Evolutionary conservation across 2,888 invertebrate species (phyloP).

Genomic region (Pyrgus malvae): DNA sequence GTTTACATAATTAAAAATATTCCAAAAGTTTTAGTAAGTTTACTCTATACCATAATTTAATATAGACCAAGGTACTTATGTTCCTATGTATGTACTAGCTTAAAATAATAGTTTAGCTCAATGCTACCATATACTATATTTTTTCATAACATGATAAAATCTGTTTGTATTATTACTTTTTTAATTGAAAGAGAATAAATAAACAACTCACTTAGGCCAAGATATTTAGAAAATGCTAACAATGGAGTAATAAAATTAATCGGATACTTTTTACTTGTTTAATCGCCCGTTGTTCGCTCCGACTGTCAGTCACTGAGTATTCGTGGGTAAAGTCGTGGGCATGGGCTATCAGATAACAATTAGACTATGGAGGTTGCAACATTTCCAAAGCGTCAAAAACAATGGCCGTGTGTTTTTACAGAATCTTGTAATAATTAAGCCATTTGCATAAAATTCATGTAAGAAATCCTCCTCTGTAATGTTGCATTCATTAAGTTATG

Average conservation of each 20-base stretch:
- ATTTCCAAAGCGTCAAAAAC: constrained; percentile 23
- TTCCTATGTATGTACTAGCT: too few species aligned
- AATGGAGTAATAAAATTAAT: neutral
- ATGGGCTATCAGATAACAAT: constrained; percentile 17
- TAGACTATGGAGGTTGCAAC: constrained; percentile 13
- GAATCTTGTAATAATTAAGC: constrained; percentile 20
- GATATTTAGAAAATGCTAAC: neutral
- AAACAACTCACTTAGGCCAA: neutral
- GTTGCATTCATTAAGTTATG: constrained; percentile 3
- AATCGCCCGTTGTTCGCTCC: neutral
- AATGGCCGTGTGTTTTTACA: constrained; percentile 21
- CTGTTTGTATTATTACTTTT: too few species aligned
- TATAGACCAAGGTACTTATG: too few species aligned
- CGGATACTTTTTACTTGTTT: constrained; percentile 1
- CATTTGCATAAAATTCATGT: constrained; percentile 23
- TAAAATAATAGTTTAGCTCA: too few species aligned
- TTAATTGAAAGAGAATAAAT: too few species aligned
- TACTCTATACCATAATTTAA: too few species aligned
- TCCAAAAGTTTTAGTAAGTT: too few species aligned
- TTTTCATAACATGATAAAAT: too few species aligned
- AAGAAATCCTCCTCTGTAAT: neutral
- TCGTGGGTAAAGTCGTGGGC: constrained; percentile 10
- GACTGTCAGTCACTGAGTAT: neutral
- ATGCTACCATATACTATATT: too few species aligned
- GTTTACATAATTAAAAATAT: too few species aligned